Base-by-base conservation (phyloP, 2,797 vertebrate genomes). In the Etheostoma perlongum region DNA sequence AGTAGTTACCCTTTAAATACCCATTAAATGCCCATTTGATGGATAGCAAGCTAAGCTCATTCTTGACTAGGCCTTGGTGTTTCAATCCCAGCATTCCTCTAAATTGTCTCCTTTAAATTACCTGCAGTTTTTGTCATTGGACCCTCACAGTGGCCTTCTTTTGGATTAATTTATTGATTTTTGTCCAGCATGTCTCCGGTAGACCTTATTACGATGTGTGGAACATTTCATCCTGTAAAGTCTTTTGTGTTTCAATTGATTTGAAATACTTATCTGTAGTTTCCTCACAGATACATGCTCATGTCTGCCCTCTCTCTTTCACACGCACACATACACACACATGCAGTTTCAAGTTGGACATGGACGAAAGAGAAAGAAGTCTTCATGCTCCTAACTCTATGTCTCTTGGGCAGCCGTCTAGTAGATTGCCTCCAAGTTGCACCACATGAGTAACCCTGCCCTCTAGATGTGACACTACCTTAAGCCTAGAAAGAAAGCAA, bases 381-480 rank as follows among this genome's bases (percentile, higher is more conserved):
- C 82, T 81, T 76, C 72, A 40, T 23, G 72, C 75, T 74, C 44
- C 62, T 27, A 46, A 63, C 80, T 74, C 79, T 51, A 30, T 67
- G 57, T 74, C 82, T 81, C 67, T 72, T 64, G 64, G 52, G 79
- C 82, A 69, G 59, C 68, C 53, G 30, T 47, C 14, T 46, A 55
- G 67, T 52, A 78, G 79, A 92, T 94, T 93, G 89, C 90, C 88
- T 89, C 83, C 67, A 84, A 88, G 86, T 92, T 94, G 88, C 90
- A 93, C 87, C 87, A 93, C 85, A 86, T 71, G 81, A 86, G 85
- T 85, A 83, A 72, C 78, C 74, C 85, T 78, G 69, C 82, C 82
- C 79, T 77, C 78, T 79, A 88, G 69, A 82, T 83, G 84, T 88
- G 89, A 91, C 84, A 76, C 70, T 76, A 87, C 81, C 81, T 80